phyloP scores from a whole-genome alignment of 2,888 invertebrate species.

The Phaedon cochleariae region DNA sequence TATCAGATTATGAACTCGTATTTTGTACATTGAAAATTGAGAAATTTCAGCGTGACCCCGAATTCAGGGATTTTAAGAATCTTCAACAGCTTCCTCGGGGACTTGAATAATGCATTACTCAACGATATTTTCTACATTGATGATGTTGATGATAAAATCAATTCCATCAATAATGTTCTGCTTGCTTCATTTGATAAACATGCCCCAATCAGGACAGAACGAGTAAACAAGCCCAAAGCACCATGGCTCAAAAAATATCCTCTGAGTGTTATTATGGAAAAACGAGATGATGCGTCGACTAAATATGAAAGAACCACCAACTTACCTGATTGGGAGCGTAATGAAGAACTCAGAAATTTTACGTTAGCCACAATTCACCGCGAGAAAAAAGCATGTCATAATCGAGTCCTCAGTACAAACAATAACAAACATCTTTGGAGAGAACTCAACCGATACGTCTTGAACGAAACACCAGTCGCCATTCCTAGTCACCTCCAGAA shows the following conservation, averaged over 20 bases:
- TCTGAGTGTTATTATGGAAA: not conserved
- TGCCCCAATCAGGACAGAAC: not conserved
- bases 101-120: not conserved
- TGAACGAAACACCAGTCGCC: slow-evolving; percentile 4
- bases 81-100: not conserved
- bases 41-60: not conserved
- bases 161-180: slow-evolving; percentile 1
- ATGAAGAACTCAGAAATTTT: not conserved
- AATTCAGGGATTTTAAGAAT: not conserved
- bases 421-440: slow-evolving; percentile 2
- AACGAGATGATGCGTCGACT: too few relatives aligned
- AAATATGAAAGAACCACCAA: not conserved
- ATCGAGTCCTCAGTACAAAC: not conserved
- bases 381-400: not conserved
- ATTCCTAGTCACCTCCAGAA: not conserved
- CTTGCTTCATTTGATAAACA: not conserved
- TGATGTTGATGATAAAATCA: not conserved
- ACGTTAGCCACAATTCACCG: not conserved
- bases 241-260: slow-evolving; percentile 5
- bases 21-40: not conserved
- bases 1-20: not conserved
- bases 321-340: slow-evolving; percentile 4
- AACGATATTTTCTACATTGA: slow-evolving; percentile 7
- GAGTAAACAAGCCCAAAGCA: not conserved
- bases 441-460: not conserved